Evolutionary conservation across 2,888 invertebrate species (phyloP).

Genomic region (Atethmia centrago): DNA sequence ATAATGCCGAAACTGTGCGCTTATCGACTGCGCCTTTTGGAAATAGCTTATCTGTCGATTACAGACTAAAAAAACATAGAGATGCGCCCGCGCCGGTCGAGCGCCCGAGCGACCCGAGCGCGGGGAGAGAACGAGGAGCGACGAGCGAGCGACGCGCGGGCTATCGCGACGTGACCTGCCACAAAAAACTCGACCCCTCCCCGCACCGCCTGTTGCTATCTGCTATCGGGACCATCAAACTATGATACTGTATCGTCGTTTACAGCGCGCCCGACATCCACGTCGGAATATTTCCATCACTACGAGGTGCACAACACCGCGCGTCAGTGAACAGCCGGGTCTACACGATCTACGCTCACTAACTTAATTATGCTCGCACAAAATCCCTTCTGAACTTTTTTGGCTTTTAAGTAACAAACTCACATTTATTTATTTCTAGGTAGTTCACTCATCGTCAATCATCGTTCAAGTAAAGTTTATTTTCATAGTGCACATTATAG

Average conservation of each 20-base stretch:
- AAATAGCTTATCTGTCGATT: slow-evolving; percentile 76
- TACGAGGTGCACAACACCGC: neutral
- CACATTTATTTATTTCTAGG: slow-evolving; percentile 21
- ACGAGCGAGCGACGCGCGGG: slow-evolving; percentile 55
- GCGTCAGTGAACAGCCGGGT: neutral
- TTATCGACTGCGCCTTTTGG: slow-evolving; percentile 73
- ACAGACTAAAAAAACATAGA: slow-evolving; percentile 65
- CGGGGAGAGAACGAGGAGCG: slow-evolving; percentile 4
- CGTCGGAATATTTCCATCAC: neutral
- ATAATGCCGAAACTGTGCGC: slow-evolving; percentile 73
- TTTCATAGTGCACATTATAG: slow-evolving; percentile 21
- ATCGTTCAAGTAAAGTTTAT: slow-evolving; percentile 20
- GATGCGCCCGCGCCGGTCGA: slow-evolving; percentile 26
- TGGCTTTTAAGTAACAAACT: neutral
- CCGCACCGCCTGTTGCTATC: slow-evolving; percentile 62
- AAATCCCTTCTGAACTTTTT: slow-evolving; percentile 1
- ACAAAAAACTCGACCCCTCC: slow-evolving; percentile 47
- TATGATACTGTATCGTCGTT: slow-evolving; percentile 52
- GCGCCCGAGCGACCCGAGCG: slow-evolving; percentile 42
- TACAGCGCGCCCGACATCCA: slow-evolving; percentile 13
- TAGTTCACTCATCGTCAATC: slow-evolving; percentile 26
- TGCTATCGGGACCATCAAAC: slow-evolving; percentile 67
- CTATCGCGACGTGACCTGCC: slow-evolving; percentile 78
- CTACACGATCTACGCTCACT: neutral
- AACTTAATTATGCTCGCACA: slow-evolving; percentile 28